Evolutionary conservation across 1,140 invertebrate genomes (phyloP), one percentile per base, ranked within the genome.

Genomic region (Trichoplusia ni): DNA sequence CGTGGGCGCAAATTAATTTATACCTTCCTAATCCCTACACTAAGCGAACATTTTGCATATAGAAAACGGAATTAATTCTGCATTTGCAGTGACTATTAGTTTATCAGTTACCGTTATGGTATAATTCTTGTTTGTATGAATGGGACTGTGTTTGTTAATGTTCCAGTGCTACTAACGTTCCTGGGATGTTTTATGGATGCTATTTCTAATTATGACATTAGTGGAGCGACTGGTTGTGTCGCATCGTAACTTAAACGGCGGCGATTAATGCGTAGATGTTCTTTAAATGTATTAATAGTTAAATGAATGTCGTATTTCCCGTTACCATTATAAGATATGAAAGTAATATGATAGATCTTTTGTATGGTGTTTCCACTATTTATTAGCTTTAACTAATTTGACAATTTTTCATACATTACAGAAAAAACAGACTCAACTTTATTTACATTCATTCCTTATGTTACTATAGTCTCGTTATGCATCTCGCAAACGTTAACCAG

Each of bases 131-230:
- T 7, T 14, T 9, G 18, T 23, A 44, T 29, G 44, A 47, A 51
- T 51, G 29, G 31, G 19, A 29, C 16, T 18, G 27, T 35, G 29
- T 51, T 19, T 9, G 18, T 13, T 33, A n/a, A 13, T 6, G 7
- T 51, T 29, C 8, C 11, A 25, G 11, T n/a, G 11, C 8, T 11
- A 33, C 11, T n/a, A 33, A 27, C 23, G 44, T 47, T 29, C 46
- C 27, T 7, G 8, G 25, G 4, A 8, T 31, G 16, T 18, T 51
- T 51, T 51, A 33, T 51, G 14, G 46, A 18, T 31, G 8, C 25
- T 49, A 31, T 51, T 51, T 51, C 27, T 51, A 51, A 51, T 51
- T 51, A 51, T 51, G 47, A 51, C 47, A 51, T 51, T 51, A 33
- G 35, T 51, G 13, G 47, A 21, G 29, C 29, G 21, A 33, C 47